phyloP scores from a whole-genome alignment of 2,113 vertebrate species.

The Asarcornis scutulata region DNA sequence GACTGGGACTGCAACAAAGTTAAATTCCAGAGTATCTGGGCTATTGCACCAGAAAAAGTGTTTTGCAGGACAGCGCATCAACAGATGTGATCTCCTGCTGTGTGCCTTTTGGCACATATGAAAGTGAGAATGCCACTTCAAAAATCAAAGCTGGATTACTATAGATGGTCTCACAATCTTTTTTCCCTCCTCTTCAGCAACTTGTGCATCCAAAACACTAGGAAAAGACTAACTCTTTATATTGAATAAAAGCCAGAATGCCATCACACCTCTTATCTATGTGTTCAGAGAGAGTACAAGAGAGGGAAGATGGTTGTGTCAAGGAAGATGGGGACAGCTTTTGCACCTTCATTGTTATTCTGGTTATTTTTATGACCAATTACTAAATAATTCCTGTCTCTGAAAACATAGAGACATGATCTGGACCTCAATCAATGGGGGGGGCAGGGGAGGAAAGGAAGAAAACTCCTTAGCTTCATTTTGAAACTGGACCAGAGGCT shows the following conservation, averaged over 20 bases:
- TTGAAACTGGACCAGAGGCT: neutral
- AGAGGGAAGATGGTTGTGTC: neutral
- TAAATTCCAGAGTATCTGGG: neutral
- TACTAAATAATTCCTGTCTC: neutral
- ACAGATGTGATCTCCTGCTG: neutral
- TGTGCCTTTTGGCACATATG: neutral
- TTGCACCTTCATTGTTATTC: neutral
- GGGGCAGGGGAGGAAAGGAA: neutral
- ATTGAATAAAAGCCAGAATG: neutral
- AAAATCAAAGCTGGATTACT: neutral
- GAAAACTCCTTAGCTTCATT: neutral
- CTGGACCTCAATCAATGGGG: neutral
- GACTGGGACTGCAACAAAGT: neutral
- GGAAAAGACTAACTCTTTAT: neutral
- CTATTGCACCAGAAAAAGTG: neutral
- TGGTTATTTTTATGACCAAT: neutral
- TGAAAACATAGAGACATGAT: neutral
- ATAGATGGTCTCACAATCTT: neutral
- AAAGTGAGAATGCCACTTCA: neutral
- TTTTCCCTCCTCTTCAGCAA: neutral
- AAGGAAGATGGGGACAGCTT: neutral
- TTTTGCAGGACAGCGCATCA: neutral
- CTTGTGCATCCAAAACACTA: neutral
- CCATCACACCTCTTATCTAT: neutral
- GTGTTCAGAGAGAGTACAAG: neutral